These are phyloP conservation scores for Astropecten irregularis DNA, from an alignment of 53 echinoderm and acorn worm genomes.

Conservation along the genomic window DNA sequence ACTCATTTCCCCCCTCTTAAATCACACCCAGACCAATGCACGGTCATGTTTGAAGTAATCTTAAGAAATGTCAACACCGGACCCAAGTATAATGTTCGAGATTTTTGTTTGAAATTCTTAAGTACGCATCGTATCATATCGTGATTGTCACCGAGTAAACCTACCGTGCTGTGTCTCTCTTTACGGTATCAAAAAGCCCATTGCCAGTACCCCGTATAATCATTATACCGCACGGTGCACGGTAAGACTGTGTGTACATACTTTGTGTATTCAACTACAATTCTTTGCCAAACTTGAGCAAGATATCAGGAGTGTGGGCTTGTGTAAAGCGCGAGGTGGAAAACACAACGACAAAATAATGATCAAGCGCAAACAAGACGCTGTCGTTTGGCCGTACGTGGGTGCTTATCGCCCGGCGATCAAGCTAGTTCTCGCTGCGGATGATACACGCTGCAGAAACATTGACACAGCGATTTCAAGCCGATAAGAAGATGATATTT, in stretches of 20 bases:
- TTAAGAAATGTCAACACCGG: background rate
- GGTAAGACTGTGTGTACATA: background rate
- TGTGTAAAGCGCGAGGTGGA: conserved; percentile 17
- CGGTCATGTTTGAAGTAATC: background rate
- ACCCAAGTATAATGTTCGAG: background rate
- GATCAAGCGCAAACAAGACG: conserved; percentile 29
- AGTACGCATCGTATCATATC: background rate
- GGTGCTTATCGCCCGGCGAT: conserved; percentile 12
- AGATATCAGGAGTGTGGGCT: conserved; percentile 25
- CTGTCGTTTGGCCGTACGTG: background rate
- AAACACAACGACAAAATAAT: conserved; percentile 49
- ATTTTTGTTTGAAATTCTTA: background rate
- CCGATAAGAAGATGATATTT: too few relatives aligned
- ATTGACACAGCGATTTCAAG: conserved; percentile 21
- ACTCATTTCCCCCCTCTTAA: too few relatives aligned
- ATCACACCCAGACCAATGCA: background rate
- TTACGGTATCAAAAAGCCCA: too few relatives aligned
- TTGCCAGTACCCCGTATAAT: too few relatives aligned
- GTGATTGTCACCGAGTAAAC: too few relatives aligned
- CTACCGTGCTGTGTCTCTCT: too few relatives aligned
- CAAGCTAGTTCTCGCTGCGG: background rate
- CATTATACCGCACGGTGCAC: background rate
- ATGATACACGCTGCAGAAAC: background rate
- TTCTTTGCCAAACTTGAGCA: background rate
- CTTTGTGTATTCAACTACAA: conserved; percentile 9